Evolutionary conservation across 1,140 invertebrate species (phyloP).

Genomic region (Ganaspis sp.): DNA sequence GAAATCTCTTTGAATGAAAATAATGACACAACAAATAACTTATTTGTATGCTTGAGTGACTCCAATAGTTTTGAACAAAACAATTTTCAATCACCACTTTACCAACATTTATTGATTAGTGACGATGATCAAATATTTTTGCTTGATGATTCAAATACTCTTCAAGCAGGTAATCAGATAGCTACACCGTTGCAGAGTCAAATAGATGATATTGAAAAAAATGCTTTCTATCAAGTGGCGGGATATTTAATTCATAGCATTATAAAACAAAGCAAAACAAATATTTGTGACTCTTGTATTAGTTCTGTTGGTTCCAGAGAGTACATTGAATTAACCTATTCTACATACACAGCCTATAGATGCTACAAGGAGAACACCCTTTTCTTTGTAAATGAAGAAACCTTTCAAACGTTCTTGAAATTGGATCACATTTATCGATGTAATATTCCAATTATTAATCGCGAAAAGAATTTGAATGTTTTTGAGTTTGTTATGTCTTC

Average conservation of each 20-base stretch:
- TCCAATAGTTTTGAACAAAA: background rate
- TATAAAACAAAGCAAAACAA: background rate
- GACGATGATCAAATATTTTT: too few relatives aligned
- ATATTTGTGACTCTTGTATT: background rate
- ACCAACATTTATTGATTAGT: background rate
- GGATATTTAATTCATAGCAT: background rate
- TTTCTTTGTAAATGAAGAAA: slow-evolving; percentile 8
- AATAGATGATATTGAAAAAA: background rate
- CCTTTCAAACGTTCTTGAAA: background rate
- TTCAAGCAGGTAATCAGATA: too few relatives aligned
- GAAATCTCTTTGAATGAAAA: too few relatives aligned
- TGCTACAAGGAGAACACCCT: background rate
- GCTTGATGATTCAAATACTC: too few relatives aligned
- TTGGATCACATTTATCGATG: background rate
- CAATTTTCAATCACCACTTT: background rate
- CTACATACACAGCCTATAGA: background rate
- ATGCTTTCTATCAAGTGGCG: background rate
- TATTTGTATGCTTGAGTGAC: too few relatives aligned
- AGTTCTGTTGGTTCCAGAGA: background rate
- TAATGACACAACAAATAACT: too few relatives aligned
- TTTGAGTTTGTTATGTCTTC: too few relatives aligned
- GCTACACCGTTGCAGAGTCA: too few relatives aligned
- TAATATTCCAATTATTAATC: too few relatives aligned
- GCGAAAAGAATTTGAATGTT: too few relatives aligned
- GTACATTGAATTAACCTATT: background rate